Base-by-base conservation (phyloP, 2,888 invertebrate species). In the Melanostoma mellinum region DNA sequence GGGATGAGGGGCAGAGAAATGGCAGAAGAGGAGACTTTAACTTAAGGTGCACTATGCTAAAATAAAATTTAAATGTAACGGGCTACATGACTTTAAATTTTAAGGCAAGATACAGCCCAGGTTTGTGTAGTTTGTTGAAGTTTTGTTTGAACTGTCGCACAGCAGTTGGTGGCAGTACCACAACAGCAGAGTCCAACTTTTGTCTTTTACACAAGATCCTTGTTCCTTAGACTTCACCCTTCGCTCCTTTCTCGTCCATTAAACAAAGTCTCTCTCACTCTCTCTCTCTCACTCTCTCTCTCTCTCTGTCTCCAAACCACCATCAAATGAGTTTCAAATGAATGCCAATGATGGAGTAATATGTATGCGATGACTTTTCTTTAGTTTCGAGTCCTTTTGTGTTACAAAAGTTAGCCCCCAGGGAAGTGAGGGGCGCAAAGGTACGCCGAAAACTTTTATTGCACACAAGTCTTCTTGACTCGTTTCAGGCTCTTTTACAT, bases 321-420 rank as follows among this genome's bases (percentile, higher is more conserved):
- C 9, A 36, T 33, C 32, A 74, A 73, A 73, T 73, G 58, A 74
- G 73, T 78, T 77, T 78, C 58, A 69, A 73, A 82, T 73, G 68
- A 73, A 73, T 73, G 52, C 55, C 77, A 72, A 82, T 82, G 77
- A 73, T 73, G 63, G 50, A 48, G 77, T 69, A 81, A 77, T 81
- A 73, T 81, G 81, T 81, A 81, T 76, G 72, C 61, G 38, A 82
- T 77, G 82, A 65, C 82, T 82, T 82, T 81, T 77, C 73, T 72
- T 61, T 32, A 72, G 72, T 63, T 55, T 71, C 35, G 46, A 58
- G 80, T 76, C 61, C 61, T 80, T 75, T 80, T 65, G 48, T 65
- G 35, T 71, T 38, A 60, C 71, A 55, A 38, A 71, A 78, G 56
- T 44, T 35, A 42, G 32, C 35, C 63, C 77, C 73, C 44, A 68